phyloP scores from a whole-genome alignment of 1,140 invertebrate genomes.

The Carcinoscorpius rotundicauda region DNA sequence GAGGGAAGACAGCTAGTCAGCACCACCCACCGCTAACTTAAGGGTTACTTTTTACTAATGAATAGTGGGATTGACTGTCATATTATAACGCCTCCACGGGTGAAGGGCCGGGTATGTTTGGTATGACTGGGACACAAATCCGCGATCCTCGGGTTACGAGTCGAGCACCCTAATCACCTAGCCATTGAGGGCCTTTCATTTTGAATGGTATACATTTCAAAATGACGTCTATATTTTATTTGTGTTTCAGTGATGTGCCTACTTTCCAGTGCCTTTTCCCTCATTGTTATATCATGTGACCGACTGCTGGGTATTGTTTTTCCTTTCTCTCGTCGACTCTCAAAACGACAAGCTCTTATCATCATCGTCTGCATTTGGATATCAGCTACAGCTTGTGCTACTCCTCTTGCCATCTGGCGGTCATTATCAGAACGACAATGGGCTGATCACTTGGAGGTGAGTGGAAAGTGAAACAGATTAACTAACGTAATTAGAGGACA shows the following conservation, averaged over 20 bases:
- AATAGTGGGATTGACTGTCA: too few relatives aligned
- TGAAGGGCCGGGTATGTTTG: too few relatives aligned
- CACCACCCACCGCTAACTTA: too few relatives aligned
- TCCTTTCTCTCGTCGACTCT: constrained; percentile 51
- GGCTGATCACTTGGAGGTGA: constrained; percentile 37
- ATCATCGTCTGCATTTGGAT: constrained; percentile 54
- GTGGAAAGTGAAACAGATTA: background rate
- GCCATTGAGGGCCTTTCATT: too few relatives aligned
- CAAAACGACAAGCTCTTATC: constrained; percentile 42
- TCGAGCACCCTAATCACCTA: too few relatives aligned
- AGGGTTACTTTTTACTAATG: too few relatives aligned
- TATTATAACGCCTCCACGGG: too few relatives aligned
- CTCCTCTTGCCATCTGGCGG: constrained; percentile 50
- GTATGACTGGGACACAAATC: too few relatives aligned
- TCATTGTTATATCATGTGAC: constrained; percentile 68
- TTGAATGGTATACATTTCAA: too few relatives aligned
- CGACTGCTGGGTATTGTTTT: constrained; percentile 62
- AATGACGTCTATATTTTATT: too few relatives aligned
- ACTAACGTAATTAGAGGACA: background rate
- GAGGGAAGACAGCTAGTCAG: too few relatives aligned
- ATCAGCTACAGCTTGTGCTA: constrained; percentile 42
- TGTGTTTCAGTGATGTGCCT: constrained; percentile 44
- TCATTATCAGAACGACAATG: constrained; percentile 51
- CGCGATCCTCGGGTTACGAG: too few relatives aligned
- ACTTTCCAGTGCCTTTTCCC: constrained; percentile 56